phyloP scores from a whole-genome alignment of 1,140 invertebrate genomes.

The Leptonema lineaticorne region DNA sequence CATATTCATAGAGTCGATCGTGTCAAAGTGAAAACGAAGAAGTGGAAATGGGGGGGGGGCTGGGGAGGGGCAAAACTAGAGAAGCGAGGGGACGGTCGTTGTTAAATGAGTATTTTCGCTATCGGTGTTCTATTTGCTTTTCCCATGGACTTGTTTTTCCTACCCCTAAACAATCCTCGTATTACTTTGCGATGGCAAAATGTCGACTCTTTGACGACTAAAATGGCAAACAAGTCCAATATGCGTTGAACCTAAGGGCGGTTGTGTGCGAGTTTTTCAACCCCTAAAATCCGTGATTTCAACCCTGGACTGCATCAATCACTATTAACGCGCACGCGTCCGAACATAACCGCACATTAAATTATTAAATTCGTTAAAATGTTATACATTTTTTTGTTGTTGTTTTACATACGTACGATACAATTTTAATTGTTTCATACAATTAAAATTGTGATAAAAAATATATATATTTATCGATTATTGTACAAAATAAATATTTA shows the following conservation, averaged over 20 bases:
- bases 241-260: not conserved
- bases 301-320: not conserved
- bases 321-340: not conserved
- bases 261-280: not conserved
- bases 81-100: not conserved
- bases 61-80: not conserved
- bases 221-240: not conserved
- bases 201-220: not conserved
- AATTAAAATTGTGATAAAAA: too few relatives aligned
- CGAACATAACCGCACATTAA: not conserved
- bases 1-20: slow-evolving; percentile 16
- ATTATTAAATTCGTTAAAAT: not conserved
- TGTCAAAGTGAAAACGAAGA: not conserved
- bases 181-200: not conserved
- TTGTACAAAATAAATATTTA: too few relatives aligned
- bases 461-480: too few relatives aligned
- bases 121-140: slow-evolving; percentile 35
- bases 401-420: too few relatives aligned
- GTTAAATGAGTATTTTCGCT: slow-evolving; percentile 14
- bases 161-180: not conserved
- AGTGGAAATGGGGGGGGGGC: not conserved
- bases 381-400: too few relatives aligned
- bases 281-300: not conserved
- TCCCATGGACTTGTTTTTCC: slow-evolving; percentile 27
- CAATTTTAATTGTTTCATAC: too few relatives aligned